Percentiles rank a stretch among this genome's conserved stretches.
Evolutionary conservation across 2,113 vertebrate species (phyloP).

Genomic region (Cyphomyrus plagiostoma): DNA sequence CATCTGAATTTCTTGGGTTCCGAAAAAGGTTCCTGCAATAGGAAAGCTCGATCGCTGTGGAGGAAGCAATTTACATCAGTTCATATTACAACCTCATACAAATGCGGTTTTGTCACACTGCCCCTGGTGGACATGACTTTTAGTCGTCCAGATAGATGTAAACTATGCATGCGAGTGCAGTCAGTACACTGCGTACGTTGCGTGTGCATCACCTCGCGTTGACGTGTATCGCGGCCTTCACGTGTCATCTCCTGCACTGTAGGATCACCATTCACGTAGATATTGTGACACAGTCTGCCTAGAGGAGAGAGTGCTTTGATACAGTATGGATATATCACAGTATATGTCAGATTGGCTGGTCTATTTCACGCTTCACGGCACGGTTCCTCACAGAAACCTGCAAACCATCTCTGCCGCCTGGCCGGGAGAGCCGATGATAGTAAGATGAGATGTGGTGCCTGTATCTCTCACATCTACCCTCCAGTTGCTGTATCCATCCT

Average conservation of each 20-base stretch:
- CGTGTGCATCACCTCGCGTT: too few species aligned
- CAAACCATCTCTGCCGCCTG: background rate
- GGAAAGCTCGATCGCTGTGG: too few species aligned
- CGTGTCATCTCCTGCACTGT: background rate
- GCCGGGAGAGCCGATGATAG: background rate
- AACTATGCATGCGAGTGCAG: too few species aligned
- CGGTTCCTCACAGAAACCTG: background rate
- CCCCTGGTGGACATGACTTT: too few species aligned
- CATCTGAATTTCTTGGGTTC: background rate
- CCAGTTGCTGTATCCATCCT: background rate
- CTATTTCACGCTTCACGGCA: background rate
- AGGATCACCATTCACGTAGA: background rate
- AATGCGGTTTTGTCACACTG: too few species aligned
- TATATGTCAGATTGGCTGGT: background rate
- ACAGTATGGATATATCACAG: background rate
- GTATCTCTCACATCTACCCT: background rate
- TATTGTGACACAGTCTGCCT: background rate
- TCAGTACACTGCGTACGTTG: too few species aligned
- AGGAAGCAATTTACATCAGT: too few species aligned
- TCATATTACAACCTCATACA: too few species aligned
- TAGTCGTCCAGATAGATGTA: too few species aligned
- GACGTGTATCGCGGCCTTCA: background rate
- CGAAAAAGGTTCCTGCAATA: background rate
- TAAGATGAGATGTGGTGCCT: background rate
- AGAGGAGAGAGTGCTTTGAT: background rate